phyloP scores from a whole-genome alignment of 1,140 invertebrate genomes.

The Ptiloglossa arizonensis region DNA sequence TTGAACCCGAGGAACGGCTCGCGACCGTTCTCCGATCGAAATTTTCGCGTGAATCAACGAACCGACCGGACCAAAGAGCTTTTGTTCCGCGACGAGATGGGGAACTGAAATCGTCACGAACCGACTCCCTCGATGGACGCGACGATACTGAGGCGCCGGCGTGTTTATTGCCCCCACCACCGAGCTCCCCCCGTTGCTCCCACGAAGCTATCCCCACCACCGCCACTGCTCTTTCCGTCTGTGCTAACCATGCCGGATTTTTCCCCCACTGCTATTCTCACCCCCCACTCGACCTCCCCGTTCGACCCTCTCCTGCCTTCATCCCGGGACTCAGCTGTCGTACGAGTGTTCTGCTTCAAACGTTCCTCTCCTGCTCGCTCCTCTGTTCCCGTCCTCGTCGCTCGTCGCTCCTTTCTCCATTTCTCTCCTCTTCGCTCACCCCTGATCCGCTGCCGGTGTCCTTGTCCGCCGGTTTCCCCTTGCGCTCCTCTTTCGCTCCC shows the following conservation, averaged over 20 bases:
- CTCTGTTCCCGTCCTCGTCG: neutral
- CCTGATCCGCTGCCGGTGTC: neutral
- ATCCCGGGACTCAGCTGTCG: conserved; percentile 61
- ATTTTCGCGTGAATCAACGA: neutral
- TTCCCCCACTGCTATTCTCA: neutral
- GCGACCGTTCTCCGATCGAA: neutral
- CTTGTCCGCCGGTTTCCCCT: neutral
- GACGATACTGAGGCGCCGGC: conserved; percentile 78
- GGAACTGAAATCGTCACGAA: conserved; percentile 14
- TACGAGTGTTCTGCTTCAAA: conserved; percentile 48
- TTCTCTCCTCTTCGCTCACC: conserved; percentile 14
- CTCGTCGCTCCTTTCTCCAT: neutral
- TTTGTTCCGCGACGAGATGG: conserved; percentile 28
- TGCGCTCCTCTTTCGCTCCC: conserved; percentile 2
- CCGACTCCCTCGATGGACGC: conserved; percentile 60
- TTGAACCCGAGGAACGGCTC: neutral
- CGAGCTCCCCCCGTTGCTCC: neutral
- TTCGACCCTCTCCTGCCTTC: conserved; percentile 39
- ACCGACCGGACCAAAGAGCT: conserved; percentile 12
- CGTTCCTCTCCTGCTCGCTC: neutral
- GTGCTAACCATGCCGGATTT: conserved; percentile 31
- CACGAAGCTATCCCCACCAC: neutral
- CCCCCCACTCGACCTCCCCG: neutral
- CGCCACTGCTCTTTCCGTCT: conserved; percentile 10
- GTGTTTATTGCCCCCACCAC: conserved; percentile 68